Base-by-base conservation (phyloP, 92 coral and sea anemone genomes). In the Muricea muricata region DNA sequence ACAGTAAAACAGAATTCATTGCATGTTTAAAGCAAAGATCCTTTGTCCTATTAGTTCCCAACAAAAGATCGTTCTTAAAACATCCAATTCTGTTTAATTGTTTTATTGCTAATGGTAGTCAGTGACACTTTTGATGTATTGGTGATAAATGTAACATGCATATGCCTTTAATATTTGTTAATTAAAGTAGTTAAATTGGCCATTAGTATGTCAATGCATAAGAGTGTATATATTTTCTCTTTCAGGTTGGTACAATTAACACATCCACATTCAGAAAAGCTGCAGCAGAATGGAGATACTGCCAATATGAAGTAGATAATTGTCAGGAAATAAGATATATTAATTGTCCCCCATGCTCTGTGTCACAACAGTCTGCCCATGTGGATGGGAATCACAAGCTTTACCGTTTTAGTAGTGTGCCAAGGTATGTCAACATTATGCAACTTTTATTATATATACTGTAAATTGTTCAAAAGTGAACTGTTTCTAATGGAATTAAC, bases 371-470 rank as follows among this genome's bases (percentile, higher is more conserved):
- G 35, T 39, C 76, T 24, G 33, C 31, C 9, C 76, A 70, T 70
- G 76, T 70, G 48, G 50, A 70, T 70, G 76, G 76, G 23, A 70
- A 70, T 39, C 52, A 70, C 1, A 70, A 70, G 76, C 48, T 70
- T 30, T 70, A 70, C 39, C 46, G 50, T 17, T 70, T 70, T 39
- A 70, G 23, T 29, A 70, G 48, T 33, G 76, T 70, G 28, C 76
- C 50, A 70, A 70, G 76, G 76, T 70, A 18, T 23, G 76, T 18
- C 15, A 10, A 37, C 23, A 70, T n/a, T 28, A 26, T 18, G 15
- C 26, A 25, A 55, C n/a, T 55, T 55, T 18, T 3, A 55, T 25
- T 55, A 3, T 55, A 3, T 12, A 5, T 55, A 25, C 28, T 3
- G 28, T 5, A 4, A 55, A 55, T 25, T 55, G 3, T 25, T 18